Percentiles rank a stretch among this genome's conserved stretches.
Evolutionary conservation across 2,888 invertebrate genomes (phyloP).

Genomic region (Laspeyria flexula): DNA sequence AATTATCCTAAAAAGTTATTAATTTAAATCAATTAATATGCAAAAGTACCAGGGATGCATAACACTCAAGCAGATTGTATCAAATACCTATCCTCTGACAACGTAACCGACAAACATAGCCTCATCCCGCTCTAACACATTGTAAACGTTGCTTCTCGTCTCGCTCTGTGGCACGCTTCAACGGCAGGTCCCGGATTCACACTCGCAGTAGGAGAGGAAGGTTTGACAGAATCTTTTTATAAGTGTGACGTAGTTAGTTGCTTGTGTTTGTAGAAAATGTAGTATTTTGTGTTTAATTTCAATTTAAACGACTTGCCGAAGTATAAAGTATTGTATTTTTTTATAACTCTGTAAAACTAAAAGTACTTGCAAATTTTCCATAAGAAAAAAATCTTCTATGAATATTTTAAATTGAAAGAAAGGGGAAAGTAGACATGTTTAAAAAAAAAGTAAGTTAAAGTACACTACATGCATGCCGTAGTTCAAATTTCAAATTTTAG

Average conservation of each 20-base stretch:
- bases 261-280: conserved; percentile 32
- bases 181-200: conserved; percentile 81
- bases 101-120: conserved; percentile 49
- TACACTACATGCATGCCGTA: no score
- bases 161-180: conserved; percentile 75
- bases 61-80: background rate
- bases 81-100: conserved; percentile 21
- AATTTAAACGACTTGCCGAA: background rate
- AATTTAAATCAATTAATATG: no score
- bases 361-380: no score
- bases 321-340: no score
- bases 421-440: no score
- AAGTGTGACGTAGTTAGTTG: conserved; percentile 53
- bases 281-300: conserved; percentile 5
- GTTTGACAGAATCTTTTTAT: conserved; percentile 68
- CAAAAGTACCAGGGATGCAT: background rate
- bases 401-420: no score
- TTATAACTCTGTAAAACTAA: no score
- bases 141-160: conserved; percentile 85
- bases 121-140: conserved; percentile 79
- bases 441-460: no score
- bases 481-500: no score
- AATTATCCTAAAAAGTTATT: no score
- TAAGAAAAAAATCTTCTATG: no score
- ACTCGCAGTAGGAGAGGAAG: conserved; percentile 83